Percentiles rank a stretch among this genome's conserved stretches.
Evolutionary conservation across 2,888 invertebrate species (phyloP).

Genomic region (Cheilosia impressa): DNA sequence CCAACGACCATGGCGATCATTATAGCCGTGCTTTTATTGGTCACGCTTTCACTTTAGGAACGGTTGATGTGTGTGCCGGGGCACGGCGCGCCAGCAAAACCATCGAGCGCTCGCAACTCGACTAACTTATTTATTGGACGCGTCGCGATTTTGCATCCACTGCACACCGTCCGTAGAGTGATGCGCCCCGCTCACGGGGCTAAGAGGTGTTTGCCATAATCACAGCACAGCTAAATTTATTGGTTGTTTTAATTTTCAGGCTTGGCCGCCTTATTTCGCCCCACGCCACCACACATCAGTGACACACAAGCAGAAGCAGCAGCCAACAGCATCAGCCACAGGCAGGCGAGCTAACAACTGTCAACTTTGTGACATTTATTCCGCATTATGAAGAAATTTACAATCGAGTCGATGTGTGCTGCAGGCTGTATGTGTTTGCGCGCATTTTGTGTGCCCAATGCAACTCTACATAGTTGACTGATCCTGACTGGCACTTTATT

Average conservation of each 20-base stretch:
- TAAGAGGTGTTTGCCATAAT: slow-evolving; percentile 70
- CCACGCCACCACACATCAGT: slow-evolving; percentile 37
- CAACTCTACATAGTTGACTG: slow-evolving; percentile 28
- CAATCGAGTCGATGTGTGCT: slow-evolving; percentile 43
- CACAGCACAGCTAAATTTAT: slow-evolving; percentile 72
- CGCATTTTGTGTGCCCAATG: slow-evolving; percentile 1
- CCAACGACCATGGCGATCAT: slow-evolving; percentile 66
- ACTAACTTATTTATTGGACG: slow-evolving; percentile 69
- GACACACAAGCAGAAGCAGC: slow-evolving; percentile 62
- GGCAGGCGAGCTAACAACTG: slow-evolving; percentile 68
- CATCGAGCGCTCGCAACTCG: slow-evolving; percentile 4
- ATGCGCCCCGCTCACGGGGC: slow-evolving; percentile 18
- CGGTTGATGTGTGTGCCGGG: slow-evolving; percentile 13
- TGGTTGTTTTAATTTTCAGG: slow-evolving; percentile 73
- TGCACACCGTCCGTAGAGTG: neutral
- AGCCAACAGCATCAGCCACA: slow-evolving; percentile 19
- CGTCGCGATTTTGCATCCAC: slow-evolving; percentile 70
- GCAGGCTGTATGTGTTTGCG: slow-evolving; percentile 33
- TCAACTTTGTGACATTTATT: slow-evolving; percentile 74
- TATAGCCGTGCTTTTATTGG: slow-evolving; percentile 64
- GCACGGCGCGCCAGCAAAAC: neutral
- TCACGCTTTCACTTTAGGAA: slow-evolving; percentile 69
- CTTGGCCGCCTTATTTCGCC: slow-evolving; percentile 66
- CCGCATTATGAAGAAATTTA: slow-evolving; percentile 74
- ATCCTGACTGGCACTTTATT: slow-evolving; percentile 59